Percentiles rank a stretch among this genome's conserved stretches.
These are phyloP conservation scores for Hippasteria phrygiana DNA, from an alignment of 53 echinoderm and acorn worm genomes.

Conservation along the genomic window DNA sequence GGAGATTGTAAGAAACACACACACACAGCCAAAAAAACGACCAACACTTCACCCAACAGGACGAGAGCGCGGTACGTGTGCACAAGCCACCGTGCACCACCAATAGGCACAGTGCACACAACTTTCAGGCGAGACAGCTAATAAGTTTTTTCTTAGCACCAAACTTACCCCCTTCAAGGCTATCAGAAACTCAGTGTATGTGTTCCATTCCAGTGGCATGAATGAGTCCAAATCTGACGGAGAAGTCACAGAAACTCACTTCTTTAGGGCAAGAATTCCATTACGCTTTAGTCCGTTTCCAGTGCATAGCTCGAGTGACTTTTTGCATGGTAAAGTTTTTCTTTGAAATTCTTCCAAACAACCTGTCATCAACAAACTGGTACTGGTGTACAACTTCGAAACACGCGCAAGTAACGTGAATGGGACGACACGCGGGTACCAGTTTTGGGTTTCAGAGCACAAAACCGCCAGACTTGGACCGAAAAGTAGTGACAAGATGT, in stretches of 20 bases:
- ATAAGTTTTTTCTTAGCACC: neutral
- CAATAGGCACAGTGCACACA: no score
- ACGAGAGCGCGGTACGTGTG: no score
- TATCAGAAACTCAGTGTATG: constrained; percentile 35
- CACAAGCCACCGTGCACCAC: neutral
- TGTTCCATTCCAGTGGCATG: constrained; percentile 37
- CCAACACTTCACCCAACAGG: neutral
- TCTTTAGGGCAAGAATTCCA: neutral
- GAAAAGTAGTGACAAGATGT: neutral
- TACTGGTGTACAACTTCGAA: neutral
- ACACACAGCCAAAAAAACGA: neutral
- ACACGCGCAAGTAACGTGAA: neutral
- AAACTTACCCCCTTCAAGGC: constrained; percentile 12
- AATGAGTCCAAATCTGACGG: constrained; percentile 7
- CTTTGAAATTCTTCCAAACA: neutral
- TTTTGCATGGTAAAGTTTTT: constrained; percentile 3
- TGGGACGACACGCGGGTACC: neutral
- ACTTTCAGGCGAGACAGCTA: neutral
- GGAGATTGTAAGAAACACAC: neutral
- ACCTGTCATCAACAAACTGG: constrained; percentile 7
- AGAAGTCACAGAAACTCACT: neutral
- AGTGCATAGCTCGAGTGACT: neutral
- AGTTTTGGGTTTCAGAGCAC: neutral
- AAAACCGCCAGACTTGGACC: neutral
- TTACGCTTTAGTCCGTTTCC: neutral